Percentiles rank a stretch among this genome's conserved stretches.
These are phyloP conservation scores for Carcina quercana DNA, from an alignment of 2,888 invertebrate species.

Conservation along the genomic window DNA sequence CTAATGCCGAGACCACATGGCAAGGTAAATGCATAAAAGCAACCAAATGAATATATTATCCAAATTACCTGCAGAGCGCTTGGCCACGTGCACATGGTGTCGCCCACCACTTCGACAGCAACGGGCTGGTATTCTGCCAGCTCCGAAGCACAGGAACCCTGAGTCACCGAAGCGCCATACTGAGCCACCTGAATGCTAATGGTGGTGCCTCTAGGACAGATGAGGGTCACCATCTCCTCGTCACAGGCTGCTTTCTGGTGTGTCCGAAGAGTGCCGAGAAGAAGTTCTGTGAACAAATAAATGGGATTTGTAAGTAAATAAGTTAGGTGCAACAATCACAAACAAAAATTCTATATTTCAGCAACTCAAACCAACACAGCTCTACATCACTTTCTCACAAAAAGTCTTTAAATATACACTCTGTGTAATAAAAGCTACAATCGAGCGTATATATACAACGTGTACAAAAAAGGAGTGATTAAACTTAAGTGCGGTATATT, in stretches of 20 bases:
- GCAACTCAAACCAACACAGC: too few species aligned
- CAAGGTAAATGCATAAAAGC: too few species aligned
- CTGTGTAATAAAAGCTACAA: too few species aligned
- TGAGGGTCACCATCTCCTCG: conserved; percentile 88
- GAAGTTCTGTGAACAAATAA: conserved; percentile 82
- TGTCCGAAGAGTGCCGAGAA: conserved; percentile 92
- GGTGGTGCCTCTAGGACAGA: conserved; percentile 93
- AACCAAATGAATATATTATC: background rate
- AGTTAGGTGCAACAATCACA: too few species aligned
- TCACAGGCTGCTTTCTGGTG: conserved; percentile 95
- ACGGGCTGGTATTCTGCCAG: conserved; percentile 66
- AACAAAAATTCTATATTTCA: too few species aligned
- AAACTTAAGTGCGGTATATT: too few species aligned
- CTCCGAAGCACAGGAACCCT: conserved; percentile 65
- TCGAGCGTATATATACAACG: too few species aligned
- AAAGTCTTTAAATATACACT: too few species aligned
- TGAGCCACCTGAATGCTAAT: conserved; percentile 94
- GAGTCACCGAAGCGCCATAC: conserved; percentile 81
- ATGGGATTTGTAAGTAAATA: too few species aligned
- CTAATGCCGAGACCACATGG: too few species aligned
- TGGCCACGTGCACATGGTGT: conserved; percentile 84
- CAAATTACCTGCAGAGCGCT: conserved; percentile 83
- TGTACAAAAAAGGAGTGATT: too few species aligned
- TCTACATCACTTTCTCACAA: too few species aligned
- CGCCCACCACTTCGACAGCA: conserved; percentile 72